Percentiles rank a stretch among this genome's conserved stretches.
Evolutionary conservation across 64 coral and sea anemone species (phyloP).

Genomic region (Trachythela sp.): DNA sequence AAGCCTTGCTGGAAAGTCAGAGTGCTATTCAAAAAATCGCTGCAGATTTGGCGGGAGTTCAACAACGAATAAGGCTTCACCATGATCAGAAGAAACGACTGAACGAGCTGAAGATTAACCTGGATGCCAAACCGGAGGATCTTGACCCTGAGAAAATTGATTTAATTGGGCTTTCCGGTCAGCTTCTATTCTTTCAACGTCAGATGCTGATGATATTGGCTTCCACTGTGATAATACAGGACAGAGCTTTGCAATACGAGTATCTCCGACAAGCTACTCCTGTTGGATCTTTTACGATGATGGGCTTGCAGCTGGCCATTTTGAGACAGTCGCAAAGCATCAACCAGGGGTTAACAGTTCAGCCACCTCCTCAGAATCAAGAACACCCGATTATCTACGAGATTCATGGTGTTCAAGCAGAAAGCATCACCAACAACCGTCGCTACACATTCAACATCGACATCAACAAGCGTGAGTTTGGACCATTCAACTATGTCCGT

Average conservation of each 20-base stretch:
- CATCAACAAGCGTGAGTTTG: slow-evolving; percentile 22
- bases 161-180: slow-evolving; percentile 29
- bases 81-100: slow-evolving; percentile 26
- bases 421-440: not conserved
- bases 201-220: slow-evolving; percentile 22
- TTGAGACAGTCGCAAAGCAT: slow-evolving; percentile 30
- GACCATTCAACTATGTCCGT: slow-evolving; percentile 21
- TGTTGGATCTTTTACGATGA: slow-evolving; percentile 14
- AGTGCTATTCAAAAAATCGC: slow-evolving; percentile 7
- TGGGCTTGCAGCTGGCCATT: not conserved
- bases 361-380: not conserved
- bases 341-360: slow-evolving; percentile 23
- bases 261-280: slow-evolving; percentile 28
- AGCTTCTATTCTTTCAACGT: slow-evolving; percentile 34
- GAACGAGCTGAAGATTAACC: not conserved
- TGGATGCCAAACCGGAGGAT: not conserved
- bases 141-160: slow-evolving; percentile 14
- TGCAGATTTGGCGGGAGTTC: slow-evolving; percentile 13
- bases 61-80: slow-evolving; percentile 15
- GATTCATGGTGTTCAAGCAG: slow-evolving; percentile 19
- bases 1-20: slow-evolving; percentile 13
- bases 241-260: slow-evolving; percentile 37
- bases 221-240: slow-evolving; percentile 19
- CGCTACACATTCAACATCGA: not conserved
- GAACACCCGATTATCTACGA: slow-evolving; percentile 11